These are phyloP conservation scores for Toxotes lorentzi DNA, from an alignment of 2,797 vertebrate species.

Conservation along the genomic window DNA sequence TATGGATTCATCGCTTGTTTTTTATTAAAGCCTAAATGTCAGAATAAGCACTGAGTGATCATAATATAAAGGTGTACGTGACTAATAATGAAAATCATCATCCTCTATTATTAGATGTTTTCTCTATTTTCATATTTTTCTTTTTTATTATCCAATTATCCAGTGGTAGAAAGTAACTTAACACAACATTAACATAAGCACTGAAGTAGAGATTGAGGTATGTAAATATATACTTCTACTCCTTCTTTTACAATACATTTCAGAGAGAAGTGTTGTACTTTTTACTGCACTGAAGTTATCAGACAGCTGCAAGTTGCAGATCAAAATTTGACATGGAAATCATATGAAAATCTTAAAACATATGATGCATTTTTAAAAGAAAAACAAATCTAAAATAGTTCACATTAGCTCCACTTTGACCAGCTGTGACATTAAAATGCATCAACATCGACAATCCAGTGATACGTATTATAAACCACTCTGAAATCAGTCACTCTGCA, in stretches of 20 bases:
- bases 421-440: slow-evolving; percentile 1
- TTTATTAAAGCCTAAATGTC: slow-evolving; percentile 46
- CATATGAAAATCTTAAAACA: background rate
- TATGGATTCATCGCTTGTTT: slow-evolving; percentile 27
- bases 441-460: background rate
- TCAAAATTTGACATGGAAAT: background rate
- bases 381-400: background rate
- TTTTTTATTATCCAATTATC: slow-evolving; percentile 15
- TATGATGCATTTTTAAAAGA: slow-evolving; percentile 5
- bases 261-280: background rate
- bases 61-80: slow-evolving; percentile 9
- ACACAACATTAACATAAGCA: background rate
- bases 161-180: background rate
- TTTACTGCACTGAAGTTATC: background rate
- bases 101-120: slow-evolving; percentile 23
- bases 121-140: slow-evolving; percentile 14
- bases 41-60: slow-evolving; percentile 23
- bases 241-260: background rate
- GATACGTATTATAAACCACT: background rate
- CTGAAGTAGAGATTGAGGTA: background rate
- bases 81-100: slow-evolving; percentile 35
- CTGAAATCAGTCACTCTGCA: background rate
- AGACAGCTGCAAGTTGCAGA: background rate
- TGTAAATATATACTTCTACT: background rate
- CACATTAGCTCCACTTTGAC: background rate